These are phyloP conservation scores for Neoarius graeffei DNA, from an alignment of 2,113 vertebrate genomes.

Conservation along the genomic window DNA sequence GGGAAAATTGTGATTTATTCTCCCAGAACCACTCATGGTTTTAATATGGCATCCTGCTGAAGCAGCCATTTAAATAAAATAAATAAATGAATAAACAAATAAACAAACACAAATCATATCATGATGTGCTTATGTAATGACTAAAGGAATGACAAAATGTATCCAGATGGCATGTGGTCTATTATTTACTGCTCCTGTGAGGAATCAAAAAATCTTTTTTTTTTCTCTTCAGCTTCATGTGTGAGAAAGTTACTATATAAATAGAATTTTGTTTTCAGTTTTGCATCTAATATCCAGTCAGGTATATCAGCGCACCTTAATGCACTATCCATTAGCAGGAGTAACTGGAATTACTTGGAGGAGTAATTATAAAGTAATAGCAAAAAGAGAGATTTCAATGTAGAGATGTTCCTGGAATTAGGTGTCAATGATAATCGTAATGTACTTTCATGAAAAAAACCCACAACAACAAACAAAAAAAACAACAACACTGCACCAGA, in stretches of 20 bases:
- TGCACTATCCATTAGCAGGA: neutral
- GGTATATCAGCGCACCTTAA: neutral
- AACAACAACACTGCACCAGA: no score
- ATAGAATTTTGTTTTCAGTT: neutral
- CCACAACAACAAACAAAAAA: neutral
- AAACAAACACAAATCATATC: constrained; percentile 1
- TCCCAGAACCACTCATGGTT: constrained; percentile 34
- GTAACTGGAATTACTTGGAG: no score
- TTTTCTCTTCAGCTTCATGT: neutral
- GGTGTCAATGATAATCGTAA: neutral
- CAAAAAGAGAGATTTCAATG: neutral
- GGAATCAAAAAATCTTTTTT: neutral
- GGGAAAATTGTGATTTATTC: constrained; percentile 32
- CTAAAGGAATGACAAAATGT: constrained; percentile 11
- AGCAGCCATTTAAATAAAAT: constrained; percentile 13
- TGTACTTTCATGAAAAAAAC: neutral
- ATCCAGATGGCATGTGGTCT: neutral
- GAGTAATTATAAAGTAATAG: no score
- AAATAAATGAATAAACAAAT: no score
- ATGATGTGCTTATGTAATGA: constrained; percentile 19
- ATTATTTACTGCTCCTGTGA: constrained; percentile 4
- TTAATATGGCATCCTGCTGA: constrained; percentile 16
- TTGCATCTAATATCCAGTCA: neutral
- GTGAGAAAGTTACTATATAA: neutral
- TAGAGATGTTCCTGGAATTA: neutral